These are phyloP conservation scores for Uropetala carovei DNA, from an alignment of 2,888 invertebrate genomes.

Conservation along the genomic window DNA sequence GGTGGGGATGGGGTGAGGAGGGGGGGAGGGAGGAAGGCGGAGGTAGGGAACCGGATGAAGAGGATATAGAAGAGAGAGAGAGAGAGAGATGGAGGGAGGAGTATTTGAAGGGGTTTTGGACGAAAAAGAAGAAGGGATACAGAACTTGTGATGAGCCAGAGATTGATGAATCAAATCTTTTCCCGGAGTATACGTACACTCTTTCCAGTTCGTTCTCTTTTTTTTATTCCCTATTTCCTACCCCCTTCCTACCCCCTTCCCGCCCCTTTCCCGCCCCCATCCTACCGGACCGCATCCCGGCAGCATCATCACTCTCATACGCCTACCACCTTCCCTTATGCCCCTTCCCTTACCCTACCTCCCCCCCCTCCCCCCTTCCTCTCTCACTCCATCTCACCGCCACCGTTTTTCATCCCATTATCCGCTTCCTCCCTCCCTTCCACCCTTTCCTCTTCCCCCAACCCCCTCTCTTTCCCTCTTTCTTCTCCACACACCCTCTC, in stretches of 20 bases:
- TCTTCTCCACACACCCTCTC: background rate
- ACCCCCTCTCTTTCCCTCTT: background rate
- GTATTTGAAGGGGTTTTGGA: too few relatives aligned
- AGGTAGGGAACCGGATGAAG: too few relatives aligned
- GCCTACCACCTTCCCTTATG: background rate
- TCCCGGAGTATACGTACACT: background rate
- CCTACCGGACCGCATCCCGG: background rate
- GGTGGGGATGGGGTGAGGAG: background rate
- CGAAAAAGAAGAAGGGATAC: background rate
- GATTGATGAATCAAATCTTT: background rate
- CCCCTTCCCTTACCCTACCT: background rate
- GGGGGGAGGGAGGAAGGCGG: background rate
- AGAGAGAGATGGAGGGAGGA: too few relatives aligned
- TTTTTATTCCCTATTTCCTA: too few relatives aligned
- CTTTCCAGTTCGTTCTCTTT: background rate
- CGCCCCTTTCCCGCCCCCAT: too few relatives aligned
- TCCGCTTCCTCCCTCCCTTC: background rate
- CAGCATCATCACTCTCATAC: background rate
- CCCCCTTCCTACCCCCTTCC: too few relatives aligned
- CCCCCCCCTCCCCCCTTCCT: background rate
- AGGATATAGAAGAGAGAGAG: too few relatives aligned
- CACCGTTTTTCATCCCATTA: conserved; percentile 25
- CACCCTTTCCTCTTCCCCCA: background rate
- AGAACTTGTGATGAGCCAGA: conserved; percentile 18
- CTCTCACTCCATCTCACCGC: background rate